Percentiles rank a stretch among this genome's conserved stretches.
Evolutionary conservation across 1,140 invertebrate species (phyloP).

Genomic region (Sitophilus oryzae): DNA sequence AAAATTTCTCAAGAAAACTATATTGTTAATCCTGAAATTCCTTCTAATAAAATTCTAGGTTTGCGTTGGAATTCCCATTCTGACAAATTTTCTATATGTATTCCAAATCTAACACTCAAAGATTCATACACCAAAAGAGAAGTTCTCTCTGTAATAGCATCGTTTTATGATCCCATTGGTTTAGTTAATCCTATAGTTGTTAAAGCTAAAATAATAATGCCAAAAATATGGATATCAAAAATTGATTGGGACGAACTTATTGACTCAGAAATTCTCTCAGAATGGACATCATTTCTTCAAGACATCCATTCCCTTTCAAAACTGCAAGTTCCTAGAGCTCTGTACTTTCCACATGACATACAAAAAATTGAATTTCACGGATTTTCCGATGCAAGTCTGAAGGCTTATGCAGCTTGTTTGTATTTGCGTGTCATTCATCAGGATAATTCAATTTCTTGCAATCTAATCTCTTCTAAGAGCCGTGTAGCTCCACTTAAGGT

Average conservation of each 20-base stretch:
- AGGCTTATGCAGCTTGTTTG: conserved; percentile 1
- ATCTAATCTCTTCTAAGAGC: conserved; percentile 4
- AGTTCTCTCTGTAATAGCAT: conserved; percentile 17
- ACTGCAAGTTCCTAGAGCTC: background rate
- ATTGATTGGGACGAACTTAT: conserved; percentile 17
- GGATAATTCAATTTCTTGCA: conserved; percentile 5
- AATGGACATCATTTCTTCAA: conserved; percentile 4
- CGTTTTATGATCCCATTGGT: conserved; percentile 18
- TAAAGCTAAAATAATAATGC: conserved; percentile 18
- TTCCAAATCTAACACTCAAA: conserved; percentile 1
- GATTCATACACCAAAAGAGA: conserved; percentile 9
- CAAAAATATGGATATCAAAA: conserved; percentile 14
- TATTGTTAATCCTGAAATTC: background rate
- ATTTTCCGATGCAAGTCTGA: conserved; percentile 3
- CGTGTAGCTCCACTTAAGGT: conserved; percentile 28
- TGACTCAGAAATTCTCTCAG: background rate
- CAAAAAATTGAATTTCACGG: conserved; percentile 6
- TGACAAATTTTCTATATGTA: conserved; percentile 6
- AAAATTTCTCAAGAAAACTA: background rate
- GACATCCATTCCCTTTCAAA: background rate
- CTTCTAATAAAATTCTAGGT: conserved; percentile 15
- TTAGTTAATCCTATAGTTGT: conserved; percentile 9
- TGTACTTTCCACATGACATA: background rate
- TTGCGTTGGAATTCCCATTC: conserved; percentile 10
- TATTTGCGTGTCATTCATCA: conserved; percentile 4